Conservation (phyloP, 1,140 invertebrate genomes). For the Globodera rostochiensis region DNA sequence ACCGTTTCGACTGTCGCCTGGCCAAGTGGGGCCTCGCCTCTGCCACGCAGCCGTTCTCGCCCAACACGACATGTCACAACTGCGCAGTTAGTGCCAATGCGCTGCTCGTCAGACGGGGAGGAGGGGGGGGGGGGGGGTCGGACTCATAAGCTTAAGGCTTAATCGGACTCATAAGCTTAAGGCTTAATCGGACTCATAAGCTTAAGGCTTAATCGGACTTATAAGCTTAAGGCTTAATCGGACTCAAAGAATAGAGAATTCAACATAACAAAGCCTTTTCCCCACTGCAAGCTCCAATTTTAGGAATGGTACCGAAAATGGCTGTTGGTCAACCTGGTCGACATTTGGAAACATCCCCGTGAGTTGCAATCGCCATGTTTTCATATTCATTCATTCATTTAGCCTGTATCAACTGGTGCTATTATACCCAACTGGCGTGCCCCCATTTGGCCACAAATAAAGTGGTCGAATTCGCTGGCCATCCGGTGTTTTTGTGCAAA, state of each 20-base stretch:
- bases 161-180: too few species aligned
- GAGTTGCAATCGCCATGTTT: not conserved
- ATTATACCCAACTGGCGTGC: slow-evolving; percentile 64
- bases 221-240: too few species aligned
- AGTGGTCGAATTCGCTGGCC: slow-evolving; percentile 62
- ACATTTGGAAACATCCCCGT: slow-evolving; percentile 54
- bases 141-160: too few species aligned
- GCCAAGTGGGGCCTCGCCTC: slow-evolving; percentile 47
- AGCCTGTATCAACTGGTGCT: slow-evolving; percentile 65
- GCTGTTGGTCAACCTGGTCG: slow-evolving; percentile 61
- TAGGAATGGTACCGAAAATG: slow-evolving; percentile 64
- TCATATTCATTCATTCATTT: not conserved
- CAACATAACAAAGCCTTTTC: too few species aligned
- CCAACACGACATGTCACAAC: slow-evolving; percentile 60
- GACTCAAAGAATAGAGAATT: too few species aligned
- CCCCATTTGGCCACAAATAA: slow-evolving; percentile 60
- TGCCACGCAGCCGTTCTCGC: slow-evolving; percentile 64
- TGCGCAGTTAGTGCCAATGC: slow-evolving; percentile 53
- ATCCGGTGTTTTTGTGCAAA: slow-evolving; percentile 62
- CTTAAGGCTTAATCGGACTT: too few species aligned
- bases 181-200: too few species aligned
- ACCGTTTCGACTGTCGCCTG: slow-evolving; percentile 60
- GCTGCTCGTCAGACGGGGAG: not conserved
- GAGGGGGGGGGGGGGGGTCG: too few species aligned
- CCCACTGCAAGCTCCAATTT: slow-evolving; percentile 26